These are phyloP conservation scores for Psilopsiagon aymara DNA, from an alignment of 2,113 vertebrate species.

Conservation along the genomic window DNA sequence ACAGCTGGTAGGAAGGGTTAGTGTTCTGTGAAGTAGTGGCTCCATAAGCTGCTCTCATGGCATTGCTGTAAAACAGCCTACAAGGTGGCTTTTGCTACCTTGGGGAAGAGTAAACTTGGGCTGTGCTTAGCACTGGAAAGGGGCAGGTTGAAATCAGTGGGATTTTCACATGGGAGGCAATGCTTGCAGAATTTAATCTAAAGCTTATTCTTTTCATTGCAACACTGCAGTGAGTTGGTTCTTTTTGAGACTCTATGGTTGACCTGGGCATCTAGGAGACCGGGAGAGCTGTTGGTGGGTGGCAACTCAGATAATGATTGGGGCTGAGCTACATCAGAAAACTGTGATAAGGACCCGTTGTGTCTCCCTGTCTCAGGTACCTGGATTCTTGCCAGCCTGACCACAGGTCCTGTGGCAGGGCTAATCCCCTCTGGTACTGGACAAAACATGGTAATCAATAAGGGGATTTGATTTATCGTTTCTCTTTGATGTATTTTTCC, in stretches of 20 bases:
- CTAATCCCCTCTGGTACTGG: not conserved
- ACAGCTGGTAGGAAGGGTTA: not conserved
- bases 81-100: accelerated
- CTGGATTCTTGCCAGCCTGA: not conserved
- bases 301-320: not conserved
- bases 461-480: not conserved
- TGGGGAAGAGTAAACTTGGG: not conserved
- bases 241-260: not conserved
- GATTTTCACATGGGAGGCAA: not conserved
- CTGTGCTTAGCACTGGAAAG: not conserved
- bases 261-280: not conserved
- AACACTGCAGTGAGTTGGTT: not conserved
- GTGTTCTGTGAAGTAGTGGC: not conserved
- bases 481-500: not conserved
- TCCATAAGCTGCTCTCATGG: not conserved
- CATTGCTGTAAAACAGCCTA: not conserved
- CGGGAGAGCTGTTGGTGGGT: not conserved
- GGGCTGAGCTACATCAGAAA: not conserved
- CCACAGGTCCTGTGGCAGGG: not conserved
- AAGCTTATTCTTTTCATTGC: not conserved
- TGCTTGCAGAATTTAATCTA: not conserved
- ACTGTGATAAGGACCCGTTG: not conserved
- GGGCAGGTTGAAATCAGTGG: not conserved
- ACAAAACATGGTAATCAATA: not conserved
- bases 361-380: not conserved